Evolutionary conservation across 2,113 vertebrate species (phyloP).

Genomic region (Chunga burmeisteri): DNA sequence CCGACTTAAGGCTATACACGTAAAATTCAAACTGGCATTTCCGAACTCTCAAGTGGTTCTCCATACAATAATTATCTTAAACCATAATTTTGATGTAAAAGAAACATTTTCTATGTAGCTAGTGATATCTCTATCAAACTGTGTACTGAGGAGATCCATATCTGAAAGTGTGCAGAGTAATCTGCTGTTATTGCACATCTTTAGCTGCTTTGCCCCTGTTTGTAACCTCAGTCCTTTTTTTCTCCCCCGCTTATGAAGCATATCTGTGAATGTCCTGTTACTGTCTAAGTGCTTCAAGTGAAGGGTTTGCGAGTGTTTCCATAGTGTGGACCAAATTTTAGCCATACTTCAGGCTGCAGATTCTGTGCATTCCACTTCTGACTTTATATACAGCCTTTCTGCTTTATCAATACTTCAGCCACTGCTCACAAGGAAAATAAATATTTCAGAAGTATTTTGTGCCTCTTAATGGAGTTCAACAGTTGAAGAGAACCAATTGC

Average conservation of each 20-base stretch:
- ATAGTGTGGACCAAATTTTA: neutral
- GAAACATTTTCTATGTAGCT: neutral
- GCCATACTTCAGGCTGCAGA: neutral
- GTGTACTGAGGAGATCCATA: neutral
- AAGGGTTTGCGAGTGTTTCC: neutral
- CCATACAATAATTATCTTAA: neutral
- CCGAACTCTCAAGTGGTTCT: neutral
- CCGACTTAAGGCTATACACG: neutral
- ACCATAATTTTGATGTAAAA: neutral
- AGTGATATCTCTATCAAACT: neutral
- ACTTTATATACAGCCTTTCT: neutral
- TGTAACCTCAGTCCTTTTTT: neutral
- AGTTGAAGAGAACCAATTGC: neutral
- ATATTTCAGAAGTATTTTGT: slow-evolving; percentile 42
- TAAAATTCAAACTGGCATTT: neutral
- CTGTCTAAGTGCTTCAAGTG: neutral
- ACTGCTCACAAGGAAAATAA: slow-evolving; percentile 37
- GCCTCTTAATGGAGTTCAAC: neutral
- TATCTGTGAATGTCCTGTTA: neutral
- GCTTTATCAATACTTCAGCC: slow-evolving; percentile 4
- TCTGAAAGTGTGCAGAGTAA: neutral
- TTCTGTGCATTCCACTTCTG: neutral
- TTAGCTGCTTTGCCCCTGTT: neutral
- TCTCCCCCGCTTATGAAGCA: neutral
- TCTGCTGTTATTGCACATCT: neutral